Evolutionary conservation across 1,140 invertebrate genomes (phyloP).

Genomic region (Ostrea denselamellosa): DNA sequence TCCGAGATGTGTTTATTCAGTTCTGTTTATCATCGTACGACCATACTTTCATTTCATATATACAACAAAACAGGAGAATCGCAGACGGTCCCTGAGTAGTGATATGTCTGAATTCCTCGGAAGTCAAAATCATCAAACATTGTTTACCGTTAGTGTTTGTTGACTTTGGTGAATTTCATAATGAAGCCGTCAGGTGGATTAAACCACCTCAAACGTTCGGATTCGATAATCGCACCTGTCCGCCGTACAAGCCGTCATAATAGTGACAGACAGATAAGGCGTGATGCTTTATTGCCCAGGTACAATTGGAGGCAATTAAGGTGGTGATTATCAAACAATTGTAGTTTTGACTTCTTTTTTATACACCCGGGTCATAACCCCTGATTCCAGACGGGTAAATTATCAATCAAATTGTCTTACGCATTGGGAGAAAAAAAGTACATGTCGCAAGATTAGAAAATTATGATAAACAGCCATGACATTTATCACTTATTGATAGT

Average conservation of each 20-base stretch:
- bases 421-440: background rate
- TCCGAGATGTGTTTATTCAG: too few species aligned
- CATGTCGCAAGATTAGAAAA: background rate
- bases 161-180: background rate
- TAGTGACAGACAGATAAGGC: slow-evolving; percentile 14
- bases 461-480: slow-evolving; percentile 27
- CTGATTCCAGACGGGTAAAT: background rate
- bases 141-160: slow-evolving; percentile 34
- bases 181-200: slow-evolving; percentile 28
- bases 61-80: background rate
- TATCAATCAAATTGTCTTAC: too few species aligned
- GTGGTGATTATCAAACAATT: too few species aligned
- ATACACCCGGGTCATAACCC: too few species aligned
- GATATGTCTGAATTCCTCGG: slow-evolving; percentile 16
- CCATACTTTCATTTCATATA: background rate
- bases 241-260: background rate
- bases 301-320: too few species aligned
- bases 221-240: slow-evolving; percentile 19
- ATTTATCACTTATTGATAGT: background rate
- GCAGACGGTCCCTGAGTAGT: background rate
- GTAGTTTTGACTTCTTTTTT: too few species aligned
- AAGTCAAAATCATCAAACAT: slow-evolving; percentile 9
- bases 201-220: background rate
- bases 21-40: too few species aligned
- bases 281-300: too few species aligned